A percentile compares a stretch with the other conserved stretches of the same genome.
phyloP scores from a whole-genome alignment of 2,113 vertebrate species.

The Herpetotheres cachinnans region DNA sequence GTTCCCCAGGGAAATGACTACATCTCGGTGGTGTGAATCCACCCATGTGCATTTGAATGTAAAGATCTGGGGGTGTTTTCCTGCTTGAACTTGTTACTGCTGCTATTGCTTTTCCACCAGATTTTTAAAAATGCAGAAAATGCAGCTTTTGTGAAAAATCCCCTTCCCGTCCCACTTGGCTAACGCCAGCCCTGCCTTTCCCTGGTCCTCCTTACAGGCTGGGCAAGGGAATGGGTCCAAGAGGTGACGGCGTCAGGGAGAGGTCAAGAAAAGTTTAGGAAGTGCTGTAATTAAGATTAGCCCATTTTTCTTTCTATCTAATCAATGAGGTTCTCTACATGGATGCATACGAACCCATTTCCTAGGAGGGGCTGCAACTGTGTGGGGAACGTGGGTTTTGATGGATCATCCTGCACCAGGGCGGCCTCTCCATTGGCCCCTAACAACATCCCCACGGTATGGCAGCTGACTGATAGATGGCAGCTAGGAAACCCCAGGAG shows the following conservation, averaged over 20 bases:
- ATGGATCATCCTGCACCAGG: neutral
- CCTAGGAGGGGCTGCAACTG: neutral
- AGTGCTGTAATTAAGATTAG: neutral
- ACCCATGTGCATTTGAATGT: neutral
- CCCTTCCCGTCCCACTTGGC: neutral
- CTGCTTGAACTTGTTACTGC: neutral
- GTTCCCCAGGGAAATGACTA: neutral
- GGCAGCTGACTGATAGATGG: conserved; percentile 23
- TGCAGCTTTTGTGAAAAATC: neutral
- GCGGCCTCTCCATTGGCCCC: neutral
- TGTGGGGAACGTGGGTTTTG: neutral
- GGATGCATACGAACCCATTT: neutral
- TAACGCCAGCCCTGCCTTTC: neutral
- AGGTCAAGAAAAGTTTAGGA: neutral
- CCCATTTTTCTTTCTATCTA: neutral
- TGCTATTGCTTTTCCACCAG: rapidly evolving
- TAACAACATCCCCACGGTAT: neutral
- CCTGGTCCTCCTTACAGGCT: neutral
- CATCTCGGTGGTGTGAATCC: neutral
- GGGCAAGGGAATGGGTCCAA: neutral
- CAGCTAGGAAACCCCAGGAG: conserved; percentile 12
- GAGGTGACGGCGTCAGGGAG: rapidly evolving
- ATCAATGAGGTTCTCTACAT: neutral
- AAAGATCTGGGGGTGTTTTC: neutral
- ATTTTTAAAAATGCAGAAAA: neutral